Percentiles rank a stretch among this genome's conserved stretches.
These are phyloP conservation scores for Recurvirostra avosetta DNA, from an alignment of 2,113 vertebrate species.

Conservation along the genomic window DNA sequence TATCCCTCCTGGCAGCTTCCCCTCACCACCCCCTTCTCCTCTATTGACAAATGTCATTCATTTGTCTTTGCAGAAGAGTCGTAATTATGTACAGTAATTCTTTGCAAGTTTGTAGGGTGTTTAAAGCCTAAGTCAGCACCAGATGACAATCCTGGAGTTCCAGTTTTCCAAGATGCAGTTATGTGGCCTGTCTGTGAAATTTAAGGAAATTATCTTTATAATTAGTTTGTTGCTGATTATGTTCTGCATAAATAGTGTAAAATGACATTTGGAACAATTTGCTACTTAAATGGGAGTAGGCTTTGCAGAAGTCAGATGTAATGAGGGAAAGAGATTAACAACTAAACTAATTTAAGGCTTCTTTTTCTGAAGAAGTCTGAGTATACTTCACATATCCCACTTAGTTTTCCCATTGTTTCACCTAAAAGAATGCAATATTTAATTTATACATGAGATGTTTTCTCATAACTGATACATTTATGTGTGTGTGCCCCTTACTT, in stretches of 20 bases:
- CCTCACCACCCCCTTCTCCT: background rate
- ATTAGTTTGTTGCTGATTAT: background rate
- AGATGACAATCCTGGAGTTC: background rate
- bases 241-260: background rate
- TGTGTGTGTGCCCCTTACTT: background rate
- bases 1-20: background rate
- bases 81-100: background rate
- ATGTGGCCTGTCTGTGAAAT: background rate
- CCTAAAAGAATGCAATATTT: background rate
- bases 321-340: background rate
- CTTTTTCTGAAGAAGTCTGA: background rate
- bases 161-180: background rate
- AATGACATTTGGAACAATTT: background rate
- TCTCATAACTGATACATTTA: background rate
- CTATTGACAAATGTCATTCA: background rate
- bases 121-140: background rate
- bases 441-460: background rate
- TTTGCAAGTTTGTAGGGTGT: background rate
- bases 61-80: background rate
- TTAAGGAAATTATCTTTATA: background rate
- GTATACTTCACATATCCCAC: background rate
- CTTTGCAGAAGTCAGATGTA: background rate
- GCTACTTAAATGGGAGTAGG: background rate
- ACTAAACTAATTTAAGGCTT: background rate
- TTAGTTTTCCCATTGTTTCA: background rate